These are phyloP conservation scores for Brachyrhaphis roseni DNA, from an alignment of 2,797 vertebrate genomes.

Conservation along the genomic window DNA sequence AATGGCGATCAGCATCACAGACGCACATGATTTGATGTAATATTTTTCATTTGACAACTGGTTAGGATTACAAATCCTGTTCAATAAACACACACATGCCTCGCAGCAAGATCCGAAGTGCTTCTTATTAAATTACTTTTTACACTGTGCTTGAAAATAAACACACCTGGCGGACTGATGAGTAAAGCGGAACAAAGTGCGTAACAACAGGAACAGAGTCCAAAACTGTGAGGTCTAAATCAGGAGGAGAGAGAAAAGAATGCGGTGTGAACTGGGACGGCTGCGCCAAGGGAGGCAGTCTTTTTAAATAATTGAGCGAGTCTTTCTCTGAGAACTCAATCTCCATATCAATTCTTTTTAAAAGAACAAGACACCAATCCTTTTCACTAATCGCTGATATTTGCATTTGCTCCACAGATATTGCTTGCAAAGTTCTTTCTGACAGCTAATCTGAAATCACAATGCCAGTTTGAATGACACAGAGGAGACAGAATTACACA, in stretches of 20 bases:
- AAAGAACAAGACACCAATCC: constrained; percentile 50
- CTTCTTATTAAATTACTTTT: neutral
- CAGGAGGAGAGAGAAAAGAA: constrained; percentile 1
- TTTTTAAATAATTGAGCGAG: constrained; percentile 59
- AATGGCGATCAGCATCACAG: neutral
- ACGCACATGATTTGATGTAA: neutral
- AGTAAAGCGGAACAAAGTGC: neutral
- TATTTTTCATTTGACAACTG: neutral
- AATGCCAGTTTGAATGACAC: neutral
- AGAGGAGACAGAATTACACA: constrained; percentile 21
- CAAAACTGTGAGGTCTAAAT: neutral
- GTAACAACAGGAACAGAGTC: neutral
- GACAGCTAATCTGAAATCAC: constrained; percentile 23
- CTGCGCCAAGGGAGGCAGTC: constrained; percentile 2
- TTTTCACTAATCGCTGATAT: constrained; percentile 56
- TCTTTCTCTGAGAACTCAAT: constrained; percentile 46
- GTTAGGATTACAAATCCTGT: neutral
- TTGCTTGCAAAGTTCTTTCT: constrained; percentile 50
- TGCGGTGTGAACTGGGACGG: neutral
- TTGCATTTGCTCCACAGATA: constrained; percentile 54
- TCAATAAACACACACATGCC: neutral
- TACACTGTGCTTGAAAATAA: neutral
- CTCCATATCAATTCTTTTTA: constrained; percentile 36
- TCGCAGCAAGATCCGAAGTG: neutral
- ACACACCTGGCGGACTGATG: neutral